Base-by-base conservation (phyloP, 2,113 vertebrate species). In the Motacilla alba region DNA sequence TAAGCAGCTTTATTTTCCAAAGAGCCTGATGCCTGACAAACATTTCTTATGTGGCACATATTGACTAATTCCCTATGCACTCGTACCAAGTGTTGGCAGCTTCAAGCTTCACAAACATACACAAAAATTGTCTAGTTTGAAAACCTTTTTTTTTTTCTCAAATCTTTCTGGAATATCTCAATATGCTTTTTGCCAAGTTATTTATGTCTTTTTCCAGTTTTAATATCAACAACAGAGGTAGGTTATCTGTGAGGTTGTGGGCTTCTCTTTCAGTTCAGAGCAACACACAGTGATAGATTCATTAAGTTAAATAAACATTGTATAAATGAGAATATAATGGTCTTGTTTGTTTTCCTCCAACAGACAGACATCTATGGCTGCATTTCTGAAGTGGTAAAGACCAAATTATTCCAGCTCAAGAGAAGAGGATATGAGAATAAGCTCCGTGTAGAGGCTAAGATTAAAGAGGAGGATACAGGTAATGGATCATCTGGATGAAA, bases 391-490 rank as follows among this genome's bases (percentile, higher is more conserved):
- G 82, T 53, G 31, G 73, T 98, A n/a, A 97, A 97, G 39, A 98
- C 98, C 39, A 98, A 95, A 52, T 15, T 95, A 79, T 98, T 98
- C 90, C 98, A 98, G 67, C 44, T 98, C 52, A 98, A 96, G 83
- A 97, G 92, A 80, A 23, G n/a, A 37, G 97, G 89, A 9, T 98
- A 97, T 77, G 73, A 97, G 75, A 98, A 97, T 94, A 96, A 90
- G 19, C 94, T 98, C 37, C 49, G 20, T 16, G 97, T 95, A 14
- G 90, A 95, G 15, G 98, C 98, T 80, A 98, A 95, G 78, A 97
- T 98, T 85, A 95, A 90, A 95, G 98, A 98, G 73, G 97, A 98
- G 10, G 98, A 94, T 73, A 98, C 98, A 97, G 98, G 98, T 98
- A 55, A 55, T 87, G 95, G 74, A 83, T 72, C 22, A 47, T 64